These are phyloP conservation scores for Caenorhabditis sp. DNA, from an alignment of 2,888 invertebrate species.

Conservation along the genomic window DNA sequence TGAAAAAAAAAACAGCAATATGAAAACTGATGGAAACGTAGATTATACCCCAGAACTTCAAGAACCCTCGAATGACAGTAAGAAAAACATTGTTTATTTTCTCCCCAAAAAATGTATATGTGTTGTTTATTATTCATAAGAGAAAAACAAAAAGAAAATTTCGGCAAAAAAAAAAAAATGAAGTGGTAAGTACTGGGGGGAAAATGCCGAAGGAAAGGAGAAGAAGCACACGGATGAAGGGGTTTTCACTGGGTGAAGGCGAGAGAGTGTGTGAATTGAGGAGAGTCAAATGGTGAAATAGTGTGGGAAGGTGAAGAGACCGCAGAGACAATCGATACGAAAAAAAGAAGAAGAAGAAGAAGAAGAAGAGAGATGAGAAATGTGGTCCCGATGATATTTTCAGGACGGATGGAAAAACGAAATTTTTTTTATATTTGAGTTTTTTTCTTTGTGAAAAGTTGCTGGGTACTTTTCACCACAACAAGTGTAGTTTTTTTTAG, in stretches of 20 bases:
- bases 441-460: neutral
- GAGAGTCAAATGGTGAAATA: too few relatives aligned
- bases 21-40: too few relatives aligned
- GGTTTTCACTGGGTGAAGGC: neutral
- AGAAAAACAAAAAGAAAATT: neutral
- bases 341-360: neutral
- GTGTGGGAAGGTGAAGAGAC: too few relatives aligned
- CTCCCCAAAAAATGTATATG: neutral
- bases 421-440: neutral
- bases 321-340: neutral
- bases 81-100: neutral
- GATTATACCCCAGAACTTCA: too few relatives aligned
- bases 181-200: neutral
- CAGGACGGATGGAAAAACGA: neutral
- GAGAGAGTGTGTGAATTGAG: neutral
- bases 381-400: neutral
- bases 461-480: too few relatives aligned
- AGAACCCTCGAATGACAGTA: too few relatives aligned
- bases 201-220: neutral
- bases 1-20: too few relatives aligned
- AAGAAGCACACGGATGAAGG: neutral
- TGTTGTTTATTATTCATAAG: neutral
- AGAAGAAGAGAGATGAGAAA: neutral
- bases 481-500: neutral
- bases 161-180: neutral